Percentiles rank a stretch among this genome's conserved stretches.
phyloP scores from a whole-genome alignment of 2,888 invertebrate genomes.

The Myopa testacea region DNA sequence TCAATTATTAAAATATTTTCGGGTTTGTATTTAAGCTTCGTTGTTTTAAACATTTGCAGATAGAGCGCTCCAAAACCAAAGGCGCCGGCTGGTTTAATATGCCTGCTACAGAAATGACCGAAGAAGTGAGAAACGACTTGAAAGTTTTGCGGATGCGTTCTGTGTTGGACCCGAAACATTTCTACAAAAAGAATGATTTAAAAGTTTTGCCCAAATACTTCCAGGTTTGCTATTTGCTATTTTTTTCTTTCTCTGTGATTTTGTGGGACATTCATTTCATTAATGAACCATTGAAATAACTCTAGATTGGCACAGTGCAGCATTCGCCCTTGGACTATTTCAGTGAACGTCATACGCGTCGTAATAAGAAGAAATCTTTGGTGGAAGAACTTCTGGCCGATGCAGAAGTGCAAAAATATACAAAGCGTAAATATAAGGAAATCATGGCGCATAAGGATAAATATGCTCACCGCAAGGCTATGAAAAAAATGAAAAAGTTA shows the following conservation, averaged over 20 bases:
- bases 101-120: slow-evolving; percentile 88
- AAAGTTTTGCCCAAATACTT: slow-evolving; percentile 93
- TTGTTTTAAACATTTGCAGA: slow-evolving; percentile 68
- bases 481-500: slow-evolving; percentile 77
- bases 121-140: slow-evolving; percentile 88
- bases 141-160: slow-evolving; percentile 93
- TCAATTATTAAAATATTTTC: neutral
- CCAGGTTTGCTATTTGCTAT: slow-evolving; percentile 78
- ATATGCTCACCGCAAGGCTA: slow-evolving; percentile 79
- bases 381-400: slow-evolving; percentile 95
- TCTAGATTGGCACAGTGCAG: slow-evolving; percentile 81
- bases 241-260: neutral
- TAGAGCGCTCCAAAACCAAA: slow-evolving; percentile 82
- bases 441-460: slow-evolving; percentile 77
- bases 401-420: slow-evolving; percentile 84
- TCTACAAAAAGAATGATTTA: slow-evolving; percentile 93
- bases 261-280: neutral
- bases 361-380: slow-evolving; percentile 87
- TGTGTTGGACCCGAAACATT: slow-evolving; percentile 90
- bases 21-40: neutral
- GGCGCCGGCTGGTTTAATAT: slow-evolving; percentile 92
- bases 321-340: slow-evolving; percentile 91
- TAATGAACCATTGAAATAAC: slow-evolving; percentile 6
- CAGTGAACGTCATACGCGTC: slow-evolving; percentile 83
- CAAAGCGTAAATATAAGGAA: slow-evolving; percentile 83